phyloP scores from a whole-genome alignment of 1,140 invertebrate species.

The Hestina assimilis region DNA sequence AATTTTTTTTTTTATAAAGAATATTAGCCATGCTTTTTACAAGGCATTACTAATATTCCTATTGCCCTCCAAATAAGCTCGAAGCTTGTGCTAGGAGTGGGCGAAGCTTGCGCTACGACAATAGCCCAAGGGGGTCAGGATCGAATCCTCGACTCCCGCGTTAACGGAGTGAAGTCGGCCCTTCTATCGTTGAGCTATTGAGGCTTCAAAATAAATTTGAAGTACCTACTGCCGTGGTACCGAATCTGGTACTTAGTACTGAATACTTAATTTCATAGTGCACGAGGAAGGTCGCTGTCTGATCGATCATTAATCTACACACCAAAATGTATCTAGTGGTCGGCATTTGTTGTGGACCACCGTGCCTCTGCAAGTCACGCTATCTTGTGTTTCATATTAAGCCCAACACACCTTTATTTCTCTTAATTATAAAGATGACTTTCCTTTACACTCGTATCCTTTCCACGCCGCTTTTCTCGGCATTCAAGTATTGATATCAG shows the following conservation, averaged over 20 bases:
- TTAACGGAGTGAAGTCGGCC: too few relatives aligned
- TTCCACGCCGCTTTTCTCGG: constrained; percentile 35
- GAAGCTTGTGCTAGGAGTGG: too few relatives aligned
- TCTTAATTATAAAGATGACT: constrained; percentile 14
- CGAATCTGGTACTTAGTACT: neutral
- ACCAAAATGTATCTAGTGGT: constrained; percentile 41
- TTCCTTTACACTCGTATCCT: neutral
- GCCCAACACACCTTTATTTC: constrained; percentile 5
- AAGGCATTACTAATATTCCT: too few relatives aligned
- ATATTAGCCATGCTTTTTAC: too few relatives aligned
- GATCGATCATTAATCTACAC: constrained; percentile 3
- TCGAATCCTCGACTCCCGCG: too few relatives aligned
- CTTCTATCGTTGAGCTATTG: too few relatives aligned
- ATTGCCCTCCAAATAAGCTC: too few relatives aligned
- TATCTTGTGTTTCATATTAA: constrained; percentile 6
- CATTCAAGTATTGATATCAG: constrained; percentile 53
- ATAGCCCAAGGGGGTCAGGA: too few relatives aligned
- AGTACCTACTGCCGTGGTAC: too few relatives aligned
- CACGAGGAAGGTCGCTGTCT: neutral
- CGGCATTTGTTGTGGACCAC: constrained; percentile 59
- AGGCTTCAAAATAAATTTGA: too few relatives aligned
- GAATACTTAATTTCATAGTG: neutral
- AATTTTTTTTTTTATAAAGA: too few relatives aligned
- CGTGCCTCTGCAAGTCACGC: constrained; percentile 63
- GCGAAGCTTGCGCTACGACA: too few relatives aligned